Evolutionary conservation across 2,113 vertebrate genomes (phyloP), one percentile per base, ranked within the genome.

Genomic region (Sinocyclocheilus maitianheensis): DNA sequence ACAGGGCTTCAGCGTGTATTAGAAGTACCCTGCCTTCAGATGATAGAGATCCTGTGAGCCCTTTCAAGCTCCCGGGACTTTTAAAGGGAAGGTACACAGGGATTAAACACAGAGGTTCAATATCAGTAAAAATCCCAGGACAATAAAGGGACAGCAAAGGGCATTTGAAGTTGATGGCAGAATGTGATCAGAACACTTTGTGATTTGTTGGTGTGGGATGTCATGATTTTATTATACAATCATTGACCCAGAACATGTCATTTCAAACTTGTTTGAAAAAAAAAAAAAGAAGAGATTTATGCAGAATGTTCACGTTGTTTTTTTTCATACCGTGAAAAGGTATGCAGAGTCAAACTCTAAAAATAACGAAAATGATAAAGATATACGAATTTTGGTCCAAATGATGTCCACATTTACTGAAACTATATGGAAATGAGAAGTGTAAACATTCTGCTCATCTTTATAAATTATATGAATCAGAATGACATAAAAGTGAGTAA

Each of bases 61-160:
- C 60, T 81, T 84, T 81, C 81, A 63, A 86, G 67, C 85, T 81
- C 67, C 24, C n/a, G 0, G 84, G 77, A 77, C 51, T 20, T 88
- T 79, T 75, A 67, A 86, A 84, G 43, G 67, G 53, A 83, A 87
- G 79, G 77, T 74, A 53, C 77, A 24, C 74, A 65, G 26, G 76
- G 69, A 82, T 77, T 85, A 88, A 85, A 88, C 62, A 58, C 30
- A 34, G 13, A 46, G 60, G 58, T 81, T 86, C 80, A 26, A 79
- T 88, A 83, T 84, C 69, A 51, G 77, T 43, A 85, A 65, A 60
- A 81, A 84, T 69, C 71, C 51, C 84, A 71, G 13, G 20, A 26
- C 40, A 16, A 16, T 3, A 34, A 34, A 34, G 30, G 30, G 30
- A 34, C 30, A 34, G 30, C 67, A 69, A 80, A 83, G 83, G 30